Base-by-base conservation (phyloP, 2,797 vertebrate genomes). In the Acipenser oxyrinchus region DNA sequence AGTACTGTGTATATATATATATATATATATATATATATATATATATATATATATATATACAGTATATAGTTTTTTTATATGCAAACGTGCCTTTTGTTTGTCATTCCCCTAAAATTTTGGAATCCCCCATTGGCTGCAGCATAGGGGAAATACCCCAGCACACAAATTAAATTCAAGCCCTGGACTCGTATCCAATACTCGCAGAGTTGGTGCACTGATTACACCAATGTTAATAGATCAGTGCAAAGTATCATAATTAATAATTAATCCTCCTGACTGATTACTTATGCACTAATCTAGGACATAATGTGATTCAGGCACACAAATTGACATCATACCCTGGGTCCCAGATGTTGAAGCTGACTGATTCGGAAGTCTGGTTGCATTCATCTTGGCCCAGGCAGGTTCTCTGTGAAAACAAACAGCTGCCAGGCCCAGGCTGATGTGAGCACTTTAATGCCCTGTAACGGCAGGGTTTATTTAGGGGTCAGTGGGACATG, bases 261-360 rank as follows among this genome's bases (percentile, higher is more conserved):
- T 69, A 60, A 61, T 61, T 64, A n/a, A 68, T n/a, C 55, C 49
- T 62, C 49, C 64, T 66, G 72, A 77, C 68, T 74, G 71, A 68
- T 77, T 85, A 78, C 82, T 84, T 85, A 76, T 82, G 82, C 75
- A 72, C 74, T 78, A 84, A 87, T 86, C 81, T 75, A 75, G 77
- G 66, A 68, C 70, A 76, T 91, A 88, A 88, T 84, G 78, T 86
- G 81, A 81, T 83, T 84, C 86, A 88, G 83, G 84, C 88, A 87
- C 85, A 89, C 84, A 83, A 87, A 72, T 77, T 89, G 86, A 90
- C 87, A 86, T 90, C 88, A 90, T 89, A 76, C 77, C 64, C 60
- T 53, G 51, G 51, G 60, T 55, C 68, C 58, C 76, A 73, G 64
- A 69, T 73, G 75, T 79, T 69, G 69, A 70, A 72, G 75, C 76